Base-by-base conservation (phyloP, 1,140 invertebrate species). In the Meloidogyne exigua region DNA sequence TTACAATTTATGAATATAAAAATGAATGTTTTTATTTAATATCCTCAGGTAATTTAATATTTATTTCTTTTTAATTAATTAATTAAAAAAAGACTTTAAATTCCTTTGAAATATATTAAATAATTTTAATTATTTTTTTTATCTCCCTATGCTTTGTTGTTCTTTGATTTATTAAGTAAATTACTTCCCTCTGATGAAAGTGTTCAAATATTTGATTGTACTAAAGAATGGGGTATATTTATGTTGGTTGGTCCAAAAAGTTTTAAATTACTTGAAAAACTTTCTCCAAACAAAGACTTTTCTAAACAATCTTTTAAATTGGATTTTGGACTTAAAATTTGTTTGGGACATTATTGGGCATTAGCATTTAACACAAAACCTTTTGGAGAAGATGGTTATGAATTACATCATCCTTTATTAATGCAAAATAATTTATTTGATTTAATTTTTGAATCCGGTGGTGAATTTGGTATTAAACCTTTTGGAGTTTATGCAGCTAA, bases 401-500 rank as follows among this genome's bases (percentile, higher is more conserved):
- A 57, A 57, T 57, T 57, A 57, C 49, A n/a, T 57, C 49, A 57
- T 57, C 49, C 49, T n/a, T n/a, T 57, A n/a, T 57, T 57, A n/a
- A 57, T 57, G 49, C 49, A 57, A 57, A 57, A 57, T 57, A 57
- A 4, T n/a, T 57, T 57, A n/a, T 57, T 57, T 57, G 49, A 57
- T 57, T n/a, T 57, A 57, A n/a, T 57, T n/a, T 57, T 57, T 57
- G 18, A 57, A 7, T 2, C 49, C 21, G 49, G 49, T 57, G n/a
- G 1, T n/a, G 49, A 57, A 57, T 57, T 57, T 57, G 3, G n/a
- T 57, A 57, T 57, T 57, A 57, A 57, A 57, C 49, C 49, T n/a
- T 57, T 57, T n/a, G 49, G 49, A 57, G n/a, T 57, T 57, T 57
- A 57, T 57, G 49, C 49, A n/a, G 49, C 49, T 7, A 57, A 57